Base-by-base conservation (phyloP, 1,140 invertebrate species). In the Ostrea edulis region DNA sequence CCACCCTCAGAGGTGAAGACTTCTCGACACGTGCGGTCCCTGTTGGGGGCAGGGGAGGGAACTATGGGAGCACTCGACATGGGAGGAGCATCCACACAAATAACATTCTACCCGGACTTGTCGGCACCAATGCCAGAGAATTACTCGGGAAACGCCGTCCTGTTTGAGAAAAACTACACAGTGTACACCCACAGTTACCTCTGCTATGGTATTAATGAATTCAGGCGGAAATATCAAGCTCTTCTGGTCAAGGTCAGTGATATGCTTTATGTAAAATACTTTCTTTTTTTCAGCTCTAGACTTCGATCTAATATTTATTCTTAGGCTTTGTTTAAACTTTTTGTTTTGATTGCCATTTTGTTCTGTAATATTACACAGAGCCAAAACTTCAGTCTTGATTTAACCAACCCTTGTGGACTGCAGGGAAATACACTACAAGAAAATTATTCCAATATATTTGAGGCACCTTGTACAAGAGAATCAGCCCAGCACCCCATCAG, bases 81-180 rank as follows among this genome's bases (percentile, higher is more conserved):
- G 89, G 96, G 96, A 54, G 96, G 96, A 82, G 96, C 96, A 1
- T 96, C 96, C 4, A 95, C 96, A 11, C 96, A 96, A 92, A 95
- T 96, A 14, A 94, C 95, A 0, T 95, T 95, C 92, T 93, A 95
- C 77, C 86, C 89, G 35, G 86, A 84, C 14, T 8, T 9, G 0
- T n/a, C 25, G 14, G 54, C 88, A 52, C 52, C 68, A 0, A 88
- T 90, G 44, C 92, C 91, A 11, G 55, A 65, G 8, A 85, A 91
- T 8, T 92, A 94, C 62, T 88, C 62, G 22, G 71, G 89, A 11
- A 52, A 89, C 51, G 54, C 95, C 0, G 87, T 90, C 22, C 87
- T 96, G 51, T 96, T 95, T 92, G 95, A 95, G 8, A 82, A 93
- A 7, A 92, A 94, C 14, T 95, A 95, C 88, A 89, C 94, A 8